These are phyloP conservation scores for Dipodomys spectabilis DNA, from an alignment of 2,113 vertebrate species.

Conservation along the genomic window DNA sequence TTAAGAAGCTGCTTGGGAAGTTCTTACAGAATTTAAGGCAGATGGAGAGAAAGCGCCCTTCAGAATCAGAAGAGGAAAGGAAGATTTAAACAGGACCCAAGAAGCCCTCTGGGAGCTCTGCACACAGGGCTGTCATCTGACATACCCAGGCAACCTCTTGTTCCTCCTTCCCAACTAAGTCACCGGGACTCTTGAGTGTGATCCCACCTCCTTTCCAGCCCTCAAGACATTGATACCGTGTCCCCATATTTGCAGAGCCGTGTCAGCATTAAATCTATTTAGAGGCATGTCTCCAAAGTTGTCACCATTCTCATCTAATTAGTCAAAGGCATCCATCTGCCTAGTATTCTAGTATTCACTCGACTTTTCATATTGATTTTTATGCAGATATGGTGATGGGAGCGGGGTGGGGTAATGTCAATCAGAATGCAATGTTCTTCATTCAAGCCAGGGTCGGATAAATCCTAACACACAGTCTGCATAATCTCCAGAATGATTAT, in stretches of 20 bases:
- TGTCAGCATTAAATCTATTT: slow-evolving; percentile 51
- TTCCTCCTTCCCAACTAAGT: neutral
- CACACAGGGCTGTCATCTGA: neutral
- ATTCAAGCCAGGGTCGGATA: neutral
- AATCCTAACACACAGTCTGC: neutral
- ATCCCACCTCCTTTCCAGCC: neutral
- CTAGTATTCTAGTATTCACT: neutral
- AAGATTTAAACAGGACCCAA: neutral
- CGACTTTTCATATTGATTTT: slow-evolving; percentile 69
- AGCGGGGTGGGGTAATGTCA: slow-evolving; percentile 33
- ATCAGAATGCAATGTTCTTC: slow-evolving; percentile 13
- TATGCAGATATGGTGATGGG: slow-evolving; percentile 60
- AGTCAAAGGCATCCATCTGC: slow-evolving; percentile 72
- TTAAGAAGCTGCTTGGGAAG: neutral
- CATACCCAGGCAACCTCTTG: neutral
- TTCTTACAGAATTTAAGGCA: neutral
- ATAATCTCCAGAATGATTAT: slow-evolving; percentile 50
- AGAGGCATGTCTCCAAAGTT: slow-evolving; percentile 53
- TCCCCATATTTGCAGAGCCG: slow-evolving; percentile 9
- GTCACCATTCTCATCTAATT: slow-evolving; percentile 67
- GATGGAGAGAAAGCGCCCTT: neutral
- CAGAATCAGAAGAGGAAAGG: neutral
- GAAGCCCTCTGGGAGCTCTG: neutral
- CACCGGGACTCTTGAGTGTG: neutral
- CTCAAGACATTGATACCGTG: slow-evolving; percentile 33